Evolutionary conservation across 1,140 invertebrate genomes (phyloP), one percentile per base, ranked within the genome.

Genomic region (Cydia splendana): DNA sequence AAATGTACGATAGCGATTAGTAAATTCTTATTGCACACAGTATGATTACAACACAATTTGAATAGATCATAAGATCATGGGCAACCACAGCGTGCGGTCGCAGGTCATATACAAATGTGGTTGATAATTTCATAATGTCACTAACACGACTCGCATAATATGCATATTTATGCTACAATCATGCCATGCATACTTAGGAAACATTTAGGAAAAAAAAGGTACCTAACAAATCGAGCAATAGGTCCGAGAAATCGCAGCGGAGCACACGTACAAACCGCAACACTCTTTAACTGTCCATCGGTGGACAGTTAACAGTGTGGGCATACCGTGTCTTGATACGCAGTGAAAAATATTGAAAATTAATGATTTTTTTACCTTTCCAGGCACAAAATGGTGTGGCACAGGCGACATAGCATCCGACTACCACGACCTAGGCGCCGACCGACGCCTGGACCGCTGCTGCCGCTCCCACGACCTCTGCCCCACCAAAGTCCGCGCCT

Each of bases 321-420:
- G 24, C 24, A 24, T 24, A 24, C 24, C 24, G 24, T 24, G 38
- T 10, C 10, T 42, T 42, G 9, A 42, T 10, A 34, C 34, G 34
- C 7, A 42, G 34, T 34, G 34, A 45, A 45, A 45, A 48, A 48
- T 48, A 48, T 42, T 48, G 45, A 48, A 48, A 48, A 3, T 2
- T 45, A 12, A 45, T 13, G 65, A 65, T 1, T 12, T 76, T 51
- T 62, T 48, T 48, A 48, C 45, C 45, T 13, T 94, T 93, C 4
- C 82, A 98, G 97, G 97, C 62, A 98, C 97, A 62, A 98, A 98
- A 91, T 98, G 97, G 97, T 98, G 97, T 85, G 97, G 97, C 2
- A 95, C 96, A 0, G 97, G 97, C 1, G 97, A 98, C 86, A 95
- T 98, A 76, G 97, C 97, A 1, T 93, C 94, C n/a, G 95, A 95